Evolutionary conservation across 2,113 vertebrate genomes (phyloP), one percentile per base, ranked within the genome.

Genomic region (Leucopsar rothschildi): DNA sequence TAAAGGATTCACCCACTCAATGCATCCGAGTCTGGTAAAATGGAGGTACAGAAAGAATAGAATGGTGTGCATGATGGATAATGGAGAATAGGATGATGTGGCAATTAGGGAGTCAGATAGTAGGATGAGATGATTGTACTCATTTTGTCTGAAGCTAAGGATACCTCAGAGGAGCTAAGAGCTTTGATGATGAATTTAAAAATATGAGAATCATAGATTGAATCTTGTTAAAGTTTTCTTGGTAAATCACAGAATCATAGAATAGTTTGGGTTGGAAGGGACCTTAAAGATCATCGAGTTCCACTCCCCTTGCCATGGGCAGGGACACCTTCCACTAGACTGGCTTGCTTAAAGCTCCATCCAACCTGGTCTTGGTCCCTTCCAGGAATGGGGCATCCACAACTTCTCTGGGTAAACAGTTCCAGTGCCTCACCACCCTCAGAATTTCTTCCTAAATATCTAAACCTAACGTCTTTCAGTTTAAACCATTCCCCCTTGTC

Each of bases 1-100:
- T 93, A 69, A 88, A 94, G 63, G 75, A 69, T 16, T 92, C 68
- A 69, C 63, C 37, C 37, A 60, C 66, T 88, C 59, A 44, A 27
- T 79, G 56, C 20, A 27, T 59, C 1, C 1, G 1, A 65, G 75
- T 57, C 64, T 86, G 63, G 50, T 77, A 55, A 88, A 91, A 90
- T 7, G 33, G 17, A 80, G 25, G 37, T 42, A 69, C 53, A 72
- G 15, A 65, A 83, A 71, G 29, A 77, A 42, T 15, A 69, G 31
- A 80, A 20, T 68, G 60, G 16, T 52, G 29, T 75, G 42, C 29
- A 55, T 45, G 37, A 44, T n/a, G 55, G 64, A 29, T 49, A 53
- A 52, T 69, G 39, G 13, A 79, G 49, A 81, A 42, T 47, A 64
- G 42, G 40, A 31, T 81, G 45, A 61, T 64, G 21, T 45, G 59